Percentiles rank a stretch among this genome's conserved stretches.
Conservation (phyloP, 2,113 vertebrate genomes). For the Onychostruthus taczanowskii region DNA sequence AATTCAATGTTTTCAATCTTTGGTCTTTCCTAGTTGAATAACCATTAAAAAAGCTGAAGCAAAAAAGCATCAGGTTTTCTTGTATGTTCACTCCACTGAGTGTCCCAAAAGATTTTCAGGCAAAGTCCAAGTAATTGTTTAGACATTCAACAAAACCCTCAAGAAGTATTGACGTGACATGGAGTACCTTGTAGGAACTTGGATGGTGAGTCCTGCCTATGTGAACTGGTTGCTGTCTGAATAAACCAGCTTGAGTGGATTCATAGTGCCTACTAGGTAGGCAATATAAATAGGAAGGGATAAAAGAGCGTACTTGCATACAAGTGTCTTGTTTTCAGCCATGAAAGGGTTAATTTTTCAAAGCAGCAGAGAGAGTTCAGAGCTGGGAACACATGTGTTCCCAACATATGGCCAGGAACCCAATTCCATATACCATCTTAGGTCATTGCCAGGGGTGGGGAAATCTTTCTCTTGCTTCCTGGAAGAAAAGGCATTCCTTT, state of each 20-base stretch:
- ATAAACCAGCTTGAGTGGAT: neutral
- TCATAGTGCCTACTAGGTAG: neutral
- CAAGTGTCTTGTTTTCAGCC: neutral
- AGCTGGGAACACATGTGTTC: neutral
- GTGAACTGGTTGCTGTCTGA: neutral
- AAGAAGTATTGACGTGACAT: neutral
- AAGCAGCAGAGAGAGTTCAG: neutral
- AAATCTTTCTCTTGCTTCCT: neutral
- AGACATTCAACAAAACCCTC: neutral
- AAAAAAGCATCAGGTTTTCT: neutral
- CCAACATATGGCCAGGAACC: neutral
- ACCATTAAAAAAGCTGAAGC: neutral
- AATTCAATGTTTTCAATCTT: neutral
- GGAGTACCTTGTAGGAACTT: neutral
- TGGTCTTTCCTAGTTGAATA: neutral
- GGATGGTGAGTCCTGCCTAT: neutral
- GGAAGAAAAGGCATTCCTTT: accelerated
- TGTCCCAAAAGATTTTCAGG: neutral
- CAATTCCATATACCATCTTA: neutral
- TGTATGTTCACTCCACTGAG: neutral
- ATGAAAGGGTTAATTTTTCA: neutral
- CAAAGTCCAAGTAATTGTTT: neutral
- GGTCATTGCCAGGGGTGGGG: neutral
- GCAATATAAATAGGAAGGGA: neutral
- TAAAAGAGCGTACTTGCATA: neutral